Conservation (phyloP, 1,140 invertebrate genomes). For the Lordiphosa stackelbergi region DNA sequence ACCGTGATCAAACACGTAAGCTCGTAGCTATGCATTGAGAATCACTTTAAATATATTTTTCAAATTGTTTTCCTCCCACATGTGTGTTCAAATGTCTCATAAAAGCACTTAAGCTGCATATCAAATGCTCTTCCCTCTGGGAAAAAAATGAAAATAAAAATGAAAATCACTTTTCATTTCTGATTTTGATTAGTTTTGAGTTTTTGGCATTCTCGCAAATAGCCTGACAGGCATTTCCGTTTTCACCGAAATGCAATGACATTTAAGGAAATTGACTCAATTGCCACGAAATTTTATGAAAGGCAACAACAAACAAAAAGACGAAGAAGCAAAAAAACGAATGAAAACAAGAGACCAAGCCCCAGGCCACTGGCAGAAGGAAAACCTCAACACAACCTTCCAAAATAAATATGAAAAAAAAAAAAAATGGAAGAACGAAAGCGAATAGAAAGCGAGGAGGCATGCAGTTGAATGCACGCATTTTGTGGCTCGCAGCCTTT, state of each 20-base stretch:
- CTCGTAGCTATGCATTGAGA: no score
- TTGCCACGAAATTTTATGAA: constrained; percentile 57
- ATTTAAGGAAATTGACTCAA: constrained; percentile 67
- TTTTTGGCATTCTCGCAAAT: constrained; percentile 7
- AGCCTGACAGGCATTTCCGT: constrained; percentile 34
- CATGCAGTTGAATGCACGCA: constrained; percentile 70
- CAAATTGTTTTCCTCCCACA: no score
- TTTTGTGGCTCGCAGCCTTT: constrained; percentile 51
- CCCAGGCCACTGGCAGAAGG: constrained; percentile 23
- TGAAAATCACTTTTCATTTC: no score
- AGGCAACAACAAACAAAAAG: constrained; percentile 1
- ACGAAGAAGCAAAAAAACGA: constrained; percentile 12
- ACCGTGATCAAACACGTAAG: no score
- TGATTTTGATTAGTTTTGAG: no score
- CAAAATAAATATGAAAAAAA: background rate
- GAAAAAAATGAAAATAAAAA: no score
- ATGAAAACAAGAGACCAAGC: constrained; percentile 17
- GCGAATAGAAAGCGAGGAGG: constrained; percentile 8
- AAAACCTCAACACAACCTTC: constrained; percentile 25
- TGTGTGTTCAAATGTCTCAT: no score
- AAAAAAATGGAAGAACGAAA: constrained; percentile 1
- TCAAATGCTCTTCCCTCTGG: no score
- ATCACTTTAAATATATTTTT: no score
- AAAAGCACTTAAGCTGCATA: no score
- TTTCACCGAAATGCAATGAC: constrained; percentile 34